A percentile compares a stretch with the other conserved stretches of the same genome.
Conservation (phyloP, 2,888 invertebrate genomes). For the Coelopa pilipes region DNA sequence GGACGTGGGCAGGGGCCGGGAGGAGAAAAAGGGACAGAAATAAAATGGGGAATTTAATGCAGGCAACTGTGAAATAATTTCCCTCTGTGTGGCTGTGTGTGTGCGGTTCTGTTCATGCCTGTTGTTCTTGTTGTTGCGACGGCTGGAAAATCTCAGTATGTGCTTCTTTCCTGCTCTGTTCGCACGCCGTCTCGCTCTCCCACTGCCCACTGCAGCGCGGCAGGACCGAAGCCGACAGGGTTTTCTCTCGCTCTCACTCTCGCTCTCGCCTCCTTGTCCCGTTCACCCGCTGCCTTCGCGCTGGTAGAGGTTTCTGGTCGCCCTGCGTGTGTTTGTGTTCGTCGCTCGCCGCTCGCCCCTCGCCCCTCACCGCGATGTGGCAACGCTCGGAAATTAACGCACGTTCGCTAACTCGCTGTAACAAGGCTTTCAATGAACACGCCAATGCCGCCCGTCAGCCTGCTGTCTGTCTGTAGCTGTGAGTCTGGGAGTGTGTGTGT, state of each 20-base stretch:
- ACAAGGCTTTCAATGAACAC: constrained; percentile 23
- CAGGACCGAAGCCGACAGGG: neutral
- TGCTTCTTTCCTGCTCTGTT: neutral
- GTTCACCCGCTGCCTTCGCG: neutral
- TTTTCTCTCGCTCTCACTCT: neutral
- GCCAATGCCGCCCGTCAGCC: neutral
- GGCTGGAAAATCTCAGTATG: constrained; percentile 22
- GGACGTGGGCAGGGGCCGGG: constrained; percentile 16
- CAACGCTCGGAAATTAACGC: constrained; percentile 29
- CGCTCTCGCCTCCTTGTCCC: neutral
- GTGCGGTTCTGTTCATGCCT: neutral
- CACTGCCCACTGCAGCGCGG: no score
- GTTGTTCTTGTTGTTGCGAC: constrained; percentile 14
- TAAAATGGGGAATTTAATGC: constrained; percentile 35
- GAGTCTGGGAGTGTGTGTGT: neutral
- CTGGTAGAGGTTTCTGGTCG: neutral
- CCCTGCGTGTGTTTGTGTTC: constrained; percentile 1
- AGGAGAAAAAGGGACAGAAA: constrained; percentile 21
- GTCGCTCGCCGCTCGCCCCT: neutral
- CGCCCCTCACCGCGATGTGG: constrained; percentile 10
- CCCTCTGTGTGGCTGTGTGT: constrained; percentile 4
- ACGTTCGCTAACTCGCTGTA: constrained; percentile 21
- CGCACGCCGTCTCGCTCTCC: neutral
- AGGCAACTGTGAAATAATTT: constrained; percentile 32
- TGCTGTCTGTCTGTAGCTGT: neutral